Base-by-base conservation (phyloP, 2,113 vertebrate genomes). In the Malurus elegans region DNA sequence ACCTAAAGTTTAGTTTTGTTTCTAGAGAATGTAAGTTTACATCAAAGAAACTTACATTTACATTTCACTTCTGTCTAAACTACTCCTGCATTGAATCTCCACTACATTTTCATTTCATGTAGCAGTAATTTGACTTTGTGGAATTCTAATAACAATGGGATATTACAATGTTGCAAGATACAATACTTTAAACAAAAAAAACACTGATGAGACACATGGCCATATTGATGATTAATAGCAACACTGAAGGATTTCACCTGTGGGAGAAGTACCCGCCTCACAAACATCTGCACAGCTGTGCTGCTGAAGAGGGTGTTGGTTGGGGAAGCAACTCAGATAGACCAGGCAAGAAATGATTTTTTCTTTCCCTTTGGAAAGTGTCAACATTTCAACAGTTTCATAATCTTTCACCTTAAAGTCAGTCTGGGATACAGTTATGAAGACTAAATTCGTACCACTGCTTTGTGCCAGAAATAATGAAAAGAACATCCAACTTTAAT, bases 321-420 rank as follows among this genome's bases (percentile, higher is more conserved):
- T 53, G 61, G 15, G 18, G 19, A 86, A 61, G 36, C 0, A 0
- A 60, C 24, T n/a, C 18, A 34, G 12, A 42, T 4, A 65, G 23
- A 50, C 4, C 4, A 45, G 21, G 11, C 12, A 66, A 61, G 6
- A 74, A n/a, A 14, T 18, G 0, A 16, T 4, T 2, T 5, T 4
- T 26, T 47, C 70, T 50, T n/a, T 23, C 1, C 26, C 28, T 15
- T 4, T 24, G 10, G 6, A 67, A 75, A 28, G 18, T 18, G 23
- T 51, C n/a, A 75, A n/a, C 13, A 73, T 53, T 86, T 79, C 32
- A 67, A 56, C 9, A 57, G 32, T 57, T 73, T 74, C 8, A 42
- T 32, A 36, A 24, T 60, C 69, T 71, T 74, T 84, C 29, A 67
- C 7, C 10, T 62, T 45, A 19, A 73, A 83, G 21, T 44, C 12